Percentiles rank a stretch among this genome's conserved stretches.
These are phyloP conservation scores for Diadema setosum DNA, from an alignment of 35 echinoderm and acorn worm genomes.

Conservation along the genomic window DNA sequence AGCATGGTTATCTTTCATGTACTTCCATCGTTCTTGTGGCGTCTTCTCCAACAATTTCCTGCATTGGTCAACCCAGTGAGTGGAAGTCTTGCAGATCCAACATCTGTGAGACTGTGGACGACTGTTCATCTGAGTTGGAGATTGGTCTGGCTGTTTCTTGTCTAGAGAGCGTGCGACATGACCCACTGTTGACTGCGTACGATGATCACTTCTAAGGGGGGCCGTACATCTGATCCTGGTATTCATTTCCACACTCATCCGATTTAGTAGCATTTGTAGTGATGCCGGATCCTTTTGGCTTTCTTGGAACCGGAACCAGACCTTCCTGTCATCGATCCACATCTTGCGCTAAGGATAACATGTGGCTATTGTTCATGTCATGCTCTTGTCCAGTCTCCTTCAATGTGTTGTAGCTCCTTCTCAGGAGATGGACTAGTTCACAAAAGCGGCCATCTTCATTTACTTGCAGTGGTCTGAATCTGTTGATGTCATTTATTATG, in stretches of 20 bases:
- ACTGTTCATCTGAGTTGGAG: neutral
- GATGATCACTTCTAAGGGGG: neutral
- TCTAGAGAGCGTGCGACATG: too few species aligned
- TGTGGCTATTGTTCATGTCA: neutral
- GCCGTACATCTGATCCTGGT: constrained; percentile 20
- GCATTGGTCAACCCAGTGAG: too few species aligned
- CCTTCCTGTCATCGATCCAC: too few species aligned
- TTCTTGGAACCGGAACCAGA: constrained; percentile 37
- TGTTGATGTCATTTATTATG: neutral
- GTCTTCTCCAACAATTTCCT: too few species aligned
- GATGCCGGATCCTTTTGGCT: neutral
- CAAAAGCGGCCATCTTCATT: constrained; percentile 39
- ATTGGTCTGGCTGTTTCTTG: neutral
- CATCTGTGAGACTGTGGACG: constrained; percentile 16
- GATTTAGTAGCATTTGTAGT: neutral
- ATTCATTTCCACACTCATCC: constrained; percentile 38
- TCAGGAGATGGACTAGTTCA: constrained; percentile 13
- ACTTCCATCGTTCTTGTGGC: too few species aligned
- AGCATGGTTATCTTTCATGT: too few species aligned
- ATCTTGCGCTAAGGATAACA: neutral
- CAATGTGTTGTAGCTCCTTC: constrained; percentile 30
- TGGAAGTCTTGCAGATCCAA: neutral
- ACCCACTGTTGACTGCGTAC: neutral
- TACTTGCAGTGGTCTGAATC: neutral
- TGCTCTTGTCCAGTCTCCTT: neutral